Evolutionary conservation across 2,888 invertebrate genomes (phyloP).

Genomic region (Trissolcus brochymenae): DNA sequence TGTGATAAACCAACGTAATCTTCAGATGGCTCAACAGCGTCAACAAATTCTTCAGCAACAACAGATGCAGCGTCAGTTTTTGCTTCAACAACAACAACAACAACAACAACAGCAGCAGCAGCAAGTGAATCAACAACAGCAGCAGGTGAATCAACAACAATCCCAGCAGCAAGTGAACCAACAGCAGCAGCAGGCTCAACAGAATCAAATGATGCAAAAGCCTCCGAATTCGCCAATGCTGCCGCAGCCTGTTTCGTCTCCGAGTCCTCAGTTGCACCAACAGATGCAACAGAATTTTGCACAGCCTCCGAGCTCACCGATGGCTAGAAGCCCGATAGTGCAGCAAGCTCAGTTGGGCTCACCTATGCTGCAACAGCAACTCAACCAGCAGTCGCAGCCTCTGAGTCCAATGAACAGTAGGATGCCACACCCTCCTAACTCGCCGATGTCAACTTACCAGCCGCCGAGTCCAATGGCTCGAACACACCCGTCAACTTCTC

Average conservation of each 20-base stretch:
- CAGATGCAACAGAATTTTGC: constrained; percentile 72
- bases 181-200: constrained; percentile 66
- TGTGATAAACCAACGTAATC: constrained; percentile 62
- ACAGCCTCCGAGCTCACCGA: constrained; percentile 78
- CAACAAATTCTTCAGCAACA: constrained; percentile 65
- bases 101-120: constrained; percentile 76
- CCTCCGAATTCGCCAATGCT: constrained; percentile 76
- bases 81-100: constrained; percentile 75
- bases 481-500: constrained; percentile 75
- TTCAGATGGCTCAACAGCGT: constrained; percentile 63
- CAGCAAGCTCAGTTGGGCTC: constrained; percentile 76
- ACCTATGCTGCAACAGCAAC: constrained; percentile 75
- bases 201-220: constrained; percentile 72
- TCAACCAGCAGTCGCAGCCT: constrained; percentile 73
- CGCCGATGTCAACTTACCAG: constrained; percentile 74
- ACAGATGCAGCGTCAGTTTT: constrained; percentile 66
- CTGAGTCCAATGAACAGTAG: constrained; percentile 75
- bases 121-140: constrained; percentile 67
- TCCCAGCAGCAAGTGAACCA: constrained; percentile 73
- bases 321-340: constrained; percentile 75
- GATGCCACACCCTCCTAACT: constrained; percentile 71
- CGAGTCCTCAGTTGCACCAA: constrained; percentile 76
- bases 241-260: constrained; percentile 72
- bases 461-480: constrained; percentile 76
- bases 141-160: constrained; percentile 68